Evolutionary conservation across 2,888 invertebrate genomes (phyloP).

Genomic region (Ophioninae sp.): DNA sequence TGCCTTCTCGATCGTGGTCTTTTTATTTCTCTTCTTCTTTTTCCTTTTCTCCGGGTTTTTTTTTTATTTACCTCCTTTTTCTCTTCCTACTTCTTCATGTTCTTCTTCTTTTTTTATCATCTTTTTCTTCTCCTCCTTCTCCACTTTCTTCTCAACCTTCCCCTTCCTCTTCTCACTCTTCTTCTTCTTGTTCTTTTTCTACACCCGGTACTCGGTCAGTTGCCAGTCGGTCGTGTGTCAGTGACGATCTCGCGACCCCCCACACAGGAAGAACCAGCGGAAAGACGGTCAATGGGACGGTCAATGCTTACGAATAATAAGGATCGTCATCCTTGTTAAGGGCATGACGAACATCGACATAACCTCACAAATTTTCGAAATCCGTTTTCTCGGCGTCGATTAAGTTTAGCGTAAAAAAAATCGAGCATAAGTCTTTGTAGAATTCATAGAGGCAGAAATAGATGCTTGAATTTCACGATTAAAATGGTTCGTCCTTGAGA

Average conservation of each 20-base stretch:
- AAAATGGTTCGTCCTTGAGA: too few relatives aligned
- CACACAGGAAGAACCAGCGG: not conserved
- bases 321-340: not conserved
- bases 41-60: not conserved
- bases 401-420: too few relatives aligned
- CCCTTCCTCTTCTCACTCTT: not conserved
- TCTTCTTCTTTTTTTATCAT: constrained; percentile 28
- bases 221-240: not conserved
- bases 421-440: too few relatives aligned
- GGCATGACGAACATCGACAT: too few relatives aligned
- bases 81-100: not conserved
- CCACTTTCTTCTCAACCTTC: not conserved
- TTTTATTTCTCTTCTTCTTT: constrained; percentile 31
- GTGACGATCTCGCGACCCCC: not conserved
- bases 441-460: too few relatives aligned
- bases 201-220: not conserved
- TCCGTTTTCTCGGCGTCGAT: too few relatives aligned
- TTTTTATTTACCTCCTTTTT: not conserved
- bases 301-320: not conserved
- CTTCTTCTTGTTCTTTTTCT: not conserved
- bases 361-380: too few relatives aligned
- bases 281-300: constrained; percentile 12
- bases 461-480: too few relatives aligned
- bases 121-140: constrained; percentile 41
- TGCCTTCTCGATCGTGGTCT: constrained; percentile 40